These are phyloP conservation scores for Aptenodytes forsteri DNA, from an alignment of 2,113 vertebrate species.

Conservation along the genomic window DNA sequence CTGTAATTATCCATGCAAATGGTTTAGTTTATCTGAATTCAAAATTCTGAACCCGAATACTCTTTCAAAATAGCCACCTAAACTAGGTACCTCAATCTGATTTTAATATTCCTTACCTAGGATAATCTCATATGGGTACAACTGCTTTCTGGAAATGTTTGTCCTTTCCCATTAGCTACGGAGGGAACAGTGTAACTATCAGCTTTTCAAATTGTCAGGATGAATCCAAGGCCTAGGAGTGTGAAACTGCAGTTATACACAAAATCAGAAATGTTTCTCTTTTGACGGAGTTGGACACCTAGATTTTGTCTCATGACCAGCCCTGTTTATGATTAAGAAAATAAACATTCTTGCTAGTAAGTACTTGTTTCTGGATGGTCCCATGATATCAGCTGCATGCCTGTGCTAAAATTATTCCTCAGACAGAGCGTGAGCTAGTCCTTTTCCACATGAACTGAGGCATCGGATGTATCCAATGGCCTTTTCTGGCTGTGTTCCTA, in stretches of 20 bases:
- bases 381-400: background rate
- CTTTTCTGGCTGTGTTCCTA: background rate
- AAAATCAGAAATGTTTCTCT: background rate
- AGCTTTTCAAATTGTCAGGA: background rate
- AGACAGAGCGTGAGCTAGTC: background rate
- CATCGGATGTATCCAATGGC: accelerated
- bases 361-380: background rate
- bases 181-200: background rate
- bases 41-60: background rate
- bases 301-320: background rate
- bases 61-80: background rate
- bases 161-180: background rate
- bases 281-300: background rate
- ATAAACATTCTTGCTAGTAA: background rate
- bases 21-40: background rate
- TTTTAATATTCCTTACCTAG: background rate
- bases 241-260: background rate
- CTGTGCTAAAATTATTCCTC: background rate
- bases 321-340: background rate
- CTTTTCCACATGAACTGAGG: background rate
- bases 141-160: background rate
- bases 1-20: background rate
- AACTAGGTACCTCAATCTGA: background rate
- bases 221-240: background rate
- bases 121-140: background rate